Evolutionary conservation across 2,888 invertebrate species (phyloP).

Genomic region (Leptarthrus brevirostris): DNA sequence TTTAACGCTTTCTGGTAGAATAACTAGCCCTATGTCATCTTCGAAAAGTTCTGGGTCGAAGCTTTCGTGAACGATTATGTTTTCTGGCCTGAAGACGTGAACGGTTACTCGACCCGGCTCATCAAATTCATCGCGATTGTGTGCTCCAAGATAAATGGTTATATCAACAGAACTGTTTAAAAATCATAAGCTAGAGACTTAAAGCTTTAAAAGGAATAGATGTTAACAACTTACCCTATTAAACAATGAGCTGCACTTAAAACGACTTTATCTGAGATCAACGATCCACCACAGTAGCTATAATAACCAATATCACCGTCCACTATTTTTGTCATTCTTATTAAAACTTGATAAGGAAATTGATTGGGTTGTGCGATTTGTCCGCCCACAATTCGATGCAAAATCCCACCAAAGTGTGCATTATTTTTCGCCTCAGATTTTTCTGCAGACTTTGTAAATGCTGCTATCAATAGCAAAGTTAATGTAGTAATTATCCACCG

Average conservation of each 20-base stretch:
- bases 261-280: conserved; percentile 42
- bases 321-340: background rate
- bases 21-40: conserved; percentile 64
- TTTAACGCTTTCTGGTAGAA: conserved; percentile 61
- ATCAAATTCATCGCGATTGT: conserved; percentile 10
- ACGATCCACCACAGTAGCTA: conserved; percentile 48
- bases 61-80: conserved; percentile 62
- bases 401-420: too few species aligned
- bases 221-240: background rate
- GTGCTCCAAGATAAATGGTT: conserved; percentile 37
- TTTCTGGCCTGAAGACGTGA: background rate
- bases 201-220: background rate
- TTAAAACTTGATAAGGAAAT: conserved; percentile 52
- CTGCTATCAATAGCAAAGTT: too few species aligned
- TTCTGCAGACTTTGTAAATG: too few species aligned
- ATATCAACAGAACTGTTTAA: conserved; percentile 23
- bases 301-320: background rate
- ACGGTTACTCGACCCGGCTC: conserved; percentile 33
- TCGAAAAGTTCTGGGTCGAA: conserved; percentile 63
- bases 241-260: conserved; percentile 51
- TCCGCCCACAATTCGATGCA: conserved; percentile 53
- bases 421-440: too few species aligned
- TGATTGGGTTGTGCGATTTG: conserved; percentile 49
- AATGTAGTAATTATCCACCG: too few species aligned
- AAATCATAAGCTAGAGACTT: background rate